A percentile compares a stretch with the other conserved stretches of the same genome.
Evolutionary conservation across 2,113 vertebrate species (phyloP).

Genomic region (Xiphophorus couchianus): DNA sequence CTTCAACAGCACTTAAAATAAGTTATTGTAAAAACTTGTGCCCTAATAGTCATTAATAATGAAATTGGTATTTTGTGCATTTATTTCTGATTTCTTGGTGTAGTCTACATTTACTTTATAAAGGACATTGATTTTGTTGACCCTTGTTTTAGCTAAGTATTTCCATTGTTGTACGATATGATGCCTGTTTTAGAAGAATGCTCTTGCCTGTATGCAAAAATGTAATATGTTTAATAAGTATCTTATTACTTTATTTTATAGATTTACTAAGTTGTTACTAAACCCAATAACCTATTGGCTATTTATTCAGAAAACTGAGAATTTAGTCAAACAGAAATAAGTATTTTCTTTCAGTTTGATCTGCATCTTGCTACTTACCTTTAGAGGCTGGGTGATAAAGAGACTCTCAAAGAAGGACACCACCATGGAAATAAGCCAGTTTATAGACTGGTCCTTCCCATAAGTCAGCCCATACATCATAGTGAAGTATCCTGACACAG

Average conservation of each 20-base stretch:
- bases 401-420: constrained; percentile 94
- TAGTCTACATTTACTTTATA: no score
- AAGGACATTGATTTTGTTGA: no score
- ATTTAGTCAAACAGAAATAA: not conserved
- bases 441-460: constrained; percentile 88
- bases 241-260: not conserved
- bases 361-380: constrained; percentile 78
- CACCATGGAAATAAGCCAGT: constrained; percentile 92
- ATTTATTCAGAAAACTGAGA: not conserved
- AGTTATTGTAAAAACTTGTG: not conserved
- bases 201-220: not conserved
- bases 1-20: not conserved
- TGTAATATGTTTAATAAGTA: not conserved
- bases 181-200: no score
- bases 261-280: not conserved
- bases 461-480: constrained; percentile 94
- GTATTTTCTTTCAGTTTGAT: not conserved
- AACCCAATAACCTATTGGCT: not conserved
- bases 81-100: no score
- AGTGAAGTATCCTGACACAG: constrained; percentile 90
- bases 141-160: no score
- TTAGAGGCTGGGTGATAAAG: constrained; percentile 93
- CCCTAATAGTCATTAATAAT: not conserved
- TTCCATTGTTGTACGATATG: no score
- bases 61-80: not conserved